phyloP scores from a whole-genome alignment of 2,888 invertebrate genomes.

The Ectemnius continuus region DNA sequence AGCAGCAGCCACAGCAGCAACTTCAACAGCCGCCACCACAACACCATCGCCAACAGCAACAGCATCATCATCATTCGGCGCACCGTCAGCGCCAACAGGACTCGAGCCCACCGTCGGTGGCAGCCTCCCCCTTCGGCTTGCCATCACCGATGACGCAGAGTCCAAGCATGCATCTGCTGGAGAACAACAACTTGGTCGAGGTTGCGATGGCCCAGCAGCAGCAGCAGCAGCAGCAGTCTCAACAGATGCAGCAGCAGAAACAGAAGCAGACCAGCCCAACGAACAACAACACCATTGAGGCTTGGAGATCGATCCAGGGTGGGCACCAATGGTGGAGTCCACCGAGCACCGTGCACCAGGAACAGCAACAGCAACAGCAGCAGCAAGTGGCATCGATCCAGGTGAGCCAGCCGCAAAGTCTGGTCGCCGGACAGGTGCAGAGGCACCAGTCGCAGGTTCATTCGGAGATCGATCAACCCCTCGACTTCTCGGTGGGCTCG shows the following conservation, averaged over 20 bases:
- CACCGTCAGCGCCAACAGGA: conserved; percentile 62
- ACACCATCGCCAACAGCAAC: conserved; percentile 53
- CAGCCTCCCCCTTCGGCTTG: conserved; percentile 62
- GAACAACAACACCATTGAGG: conserved; percentile 80
- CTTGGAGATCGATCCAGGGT: conserved; percentile 75
- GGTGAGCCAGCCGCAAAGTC: conserved; percentile 80
- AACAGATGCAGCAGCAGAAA: conserved; percentile 64
- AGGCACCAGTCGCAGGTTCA: conserved; percentile 68
- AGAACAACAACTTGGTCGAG: conserved; percentile 74
- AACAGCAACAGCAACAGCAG: conserved; percentile 66
- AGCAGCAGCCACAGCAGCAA: conserved; percentile 57
- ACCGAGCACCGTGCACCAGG: conserved; percentile 65
- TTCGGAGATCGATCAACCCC: conserved; percentile 81
- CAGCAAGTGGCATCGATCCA: conserved; percentile 58
- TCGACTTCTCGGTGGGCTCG: conserved; percentile 86
- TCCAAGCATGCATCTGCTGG: conserved; percentile 76
- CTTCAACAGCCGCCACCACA: conserved; percentile 58
- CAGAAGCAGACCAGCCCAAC: conserved; percentile 77
- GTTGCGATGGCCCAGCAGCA: conserved; percentile 71
- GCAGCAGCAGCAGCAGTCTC: conserved; percentile 61
- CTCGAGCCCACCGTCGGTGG: conserved; percentile 61
- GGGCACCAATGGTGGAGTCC: conserved; percentile 76
- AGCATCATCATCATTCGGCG: conserved; percentile 59
- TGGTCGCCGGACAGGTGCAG: conserved; percentile 80
- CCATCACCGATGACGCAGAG: conserved; percentile 75